These are phyloP conservation scores for Solen grandis DNA, from an alignment of 1,140 invertebrate species.

Conservation along the genomic window DNA sequence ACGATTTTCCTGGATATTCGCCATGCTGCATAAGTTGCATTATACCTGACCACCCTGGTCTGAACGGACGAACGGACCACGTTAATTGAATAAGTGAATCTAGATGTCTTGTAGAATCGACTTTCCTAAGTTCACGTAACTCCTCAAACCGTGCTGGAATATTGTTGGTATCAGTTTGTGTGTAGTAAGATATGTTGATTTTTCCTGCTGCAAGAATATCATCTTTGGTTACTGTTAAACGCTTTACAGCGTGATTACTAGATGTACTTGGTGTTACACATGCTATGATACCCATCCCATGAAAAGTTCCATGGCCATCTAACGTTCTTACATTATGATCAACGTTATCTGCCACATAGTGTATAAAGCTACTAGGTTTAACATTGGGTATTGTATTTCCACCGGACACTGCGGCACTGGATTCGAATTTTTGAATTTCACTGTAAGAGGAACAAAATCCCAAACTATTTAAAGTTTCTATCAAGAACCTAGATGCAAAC, in stretches of 20 bases:
- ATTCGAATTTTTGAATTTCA: not conserved
- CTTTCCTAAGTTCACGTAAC: not conserved
- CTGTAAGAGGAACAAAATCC: constrained; percentile 30
- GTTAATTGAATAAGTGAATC: not conserved
- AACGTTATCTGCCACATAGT: constrained; percentile 9
- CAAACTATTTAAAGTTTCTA: constrained; percentile 33
- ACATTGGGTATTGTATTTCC: not conserved
- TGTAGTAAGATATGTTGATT: constrained; percentile 46
- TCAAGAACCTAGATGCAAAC: constrained; percentile 58
- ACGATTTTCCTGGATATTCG: constrained; percentile 52
- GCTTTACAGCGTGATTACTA: too few species aligned
- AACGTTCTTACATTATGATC: constrained; percentile 23
- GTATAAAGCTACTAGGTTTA: not conserved
- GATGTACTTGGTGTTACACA: too few species aligned
- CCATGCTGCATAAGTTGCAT: constrained; percentile 30
- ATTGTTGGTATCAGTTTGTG: not conserved
- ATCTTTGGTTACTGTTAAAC: constrained; percentile 43
- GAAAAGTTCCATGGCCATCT: constrained; percentile 1
- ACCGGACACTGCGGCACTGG: not conserved
- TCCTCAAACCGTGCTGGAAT: not conserved
- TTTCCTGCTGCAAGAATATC: constrained; percentile 28
- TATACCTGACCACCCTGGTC: constrained; percentile 29
- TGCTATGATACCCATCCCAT: constrained; percentile 40
- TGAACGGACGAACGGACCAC: constrained; percentile 25
- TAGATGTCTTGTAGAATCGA: not conserved